Evolutionary conservation across 2,888 invertebrate species (phyloP), one percentile per base, ranked within the genome.

Genomic region (Zhuqinia jingwanae): DNA sequence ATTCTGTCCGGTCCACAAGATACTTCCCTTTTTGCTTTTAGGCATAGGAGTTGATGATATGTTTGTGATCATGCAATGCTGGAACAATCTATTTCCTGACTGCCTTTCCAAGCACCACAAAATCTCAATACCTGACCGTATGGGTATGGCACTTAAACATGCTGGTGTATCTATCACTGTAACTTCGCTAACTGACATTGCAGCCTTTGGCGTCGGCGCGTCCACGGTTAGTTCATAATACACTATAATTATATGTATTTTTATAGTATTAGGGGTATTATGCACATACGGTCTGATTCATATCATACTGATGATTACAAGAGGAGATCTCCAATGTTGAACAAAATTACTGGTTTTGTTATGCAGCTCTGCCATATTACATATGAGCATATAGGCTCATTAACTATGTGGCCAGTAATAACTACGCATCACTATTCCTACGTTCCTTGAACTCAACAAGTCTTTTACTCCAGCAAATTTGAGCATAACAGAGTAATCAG

Each of bases 91-190:
- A 10, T 78, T 65, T 60, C 84, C 86, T n/a, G 58, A 79, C 11
- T 86, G 87, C 53, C 70, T 76, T 27, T 85, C 89, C 50, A 80
- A 78, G 89, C 92, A 95, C 15, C 75, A 47, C 65, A 85, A 89
- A 70, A 60, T 82, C 88, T 92, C 95, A 15, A 91, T 95, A 53
- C 94, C 94, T 20, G 94, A 95, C 90, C 94, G 94, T 92, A 93
- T 96, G 82, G 96, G 95, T 0, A 92, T 94, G 70, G 95, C 95
- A 94, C 92, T 96, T 79, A 95, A 95, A 92, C 96, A 96, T 92
- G 96, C 96, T 2, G 97, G 96, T 3, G 95, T 96, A 0, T 96
- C 96, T 0, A 96, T 97, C 89, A 96, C 95, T 1, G 95, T 97
- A 42, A 97, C 97, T 6, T 96, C 96, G 0, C 93, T 96, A 89